Evolutionary conservation across 2,888 invertebrate species (phyloP).

Genomic region (Zygaena filipendulae): DNA sequence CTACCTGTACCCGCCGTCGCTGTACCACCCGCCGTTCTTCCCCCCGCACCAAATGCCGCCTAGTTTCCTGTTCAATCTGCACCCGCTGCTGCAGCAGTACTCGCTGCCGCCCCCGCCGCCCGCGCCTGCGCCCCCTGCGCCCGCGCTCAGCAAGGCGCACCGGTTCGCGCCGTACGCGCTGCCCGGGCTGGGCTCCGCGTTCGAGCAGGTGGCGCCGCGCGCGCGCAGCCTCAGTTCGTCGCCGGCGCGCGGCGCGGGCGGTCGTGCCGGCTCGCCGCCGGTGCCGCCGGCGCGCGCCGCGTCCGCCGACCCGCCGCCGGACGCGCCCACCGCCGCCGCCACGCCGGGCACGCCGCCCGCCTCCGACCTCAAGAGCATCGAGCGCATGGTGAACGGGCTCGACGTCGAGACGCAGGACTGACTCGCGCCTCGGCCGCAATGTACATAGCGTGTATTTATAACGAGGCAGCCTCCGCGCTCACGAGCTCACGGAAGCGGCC

Average conservation of each 20-base stretch:
- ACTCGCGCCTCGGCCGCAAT: constrained; percentile 33
- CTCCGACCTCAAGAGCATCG: constrained; percentile 93
- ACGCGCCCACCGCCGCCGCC: constrained; percentile 63
- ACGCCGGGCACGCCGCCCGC: constrained; percentile 70
- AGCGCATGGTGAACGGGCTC: constrained; percentile 96
- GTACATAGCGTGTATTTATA: constrained; percentile 65
- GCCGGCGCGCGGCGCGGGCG: constrained; percentile 52
- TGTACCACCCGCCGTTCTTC: constrained; percentile 83
- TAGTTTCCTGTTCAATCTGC: constrained; percentile 88
- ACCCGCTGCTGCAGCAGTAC: constrained; percentile 89
- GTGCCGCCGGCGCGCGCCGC: constrained; percentile 60
- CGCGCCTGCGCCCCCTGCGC: constrained; percentile 71
- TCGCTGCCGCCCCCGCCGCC: constrained; percentile 77
- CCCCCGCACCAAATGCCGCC: constrained; percentile 84
- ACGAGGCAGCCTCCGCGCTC: constrained; percentile 20
- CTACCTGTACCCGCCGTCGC: constrained; percentile 90
- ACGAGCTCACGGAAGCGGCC: constrained; percentile 20
- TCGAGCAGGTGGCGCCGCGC: constrained; percentile 89
- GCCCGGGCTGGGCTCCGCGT: constrained; percentile 83
- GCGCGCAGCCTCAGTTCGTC: constrained; percentile 73
- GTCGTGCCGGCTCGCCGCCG: constrained; percentile 44
- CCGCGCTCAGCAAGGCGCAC: constrained; percentile 72
- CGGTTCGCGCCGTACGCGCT: constrained; percentile 92
- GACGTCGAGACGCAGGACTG: constrained; percentile 82
- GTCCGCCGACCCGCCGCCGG: constrained; percentile 62